A percentile compares a stretch with the other conserved stretches of the same genome.
phyloP scores from a whole-genome alignment of 2,888 invertebrate species.

The Aplocera efformata region DNA sequence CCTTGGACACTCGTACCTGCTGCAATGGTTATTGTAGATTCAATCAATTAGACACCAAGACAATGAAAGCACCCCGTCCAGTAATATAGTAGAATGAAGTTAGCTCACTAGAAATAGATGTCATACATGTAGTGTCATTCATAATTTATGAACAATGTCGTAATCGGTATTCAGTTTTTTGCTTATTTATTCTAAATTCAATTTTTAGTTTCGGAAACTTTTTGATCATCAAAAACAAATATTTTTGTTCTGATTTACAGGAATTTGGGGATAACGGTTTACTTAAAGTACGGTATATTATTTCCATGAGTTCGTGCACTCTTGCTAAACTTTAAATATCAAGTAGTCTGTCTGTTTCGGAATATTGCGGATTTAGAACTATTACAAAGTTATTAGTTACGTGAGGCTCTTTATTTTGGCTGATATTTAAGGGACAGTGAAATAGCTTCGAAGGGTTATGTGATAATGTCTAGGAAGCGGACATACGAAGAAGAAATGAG shows the following conservation, averaged over 20 bases:
- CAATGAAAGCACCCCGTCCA: too few relatives aligned
- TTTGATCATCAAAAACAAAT: slow-evolving; percentile 1
- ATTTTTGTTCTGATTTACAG: slow-evolving; percentile 1
- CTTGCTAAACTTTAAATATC: too few relatives aligned
- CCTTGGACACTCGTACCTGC: too few relatives aligned
- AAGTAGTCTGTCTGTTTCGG: too few relatives aligned
- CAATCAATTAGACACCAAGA: too few relatives aligned
- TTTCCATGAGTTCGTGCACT: too few relatives aligned
- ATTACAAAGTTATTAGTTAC: neutral
- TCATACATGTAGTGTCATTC: too few relatives aligned
- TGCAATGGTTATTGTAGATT: too few relatives aligned
- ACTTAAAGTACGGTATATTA: too few relatives aligned
- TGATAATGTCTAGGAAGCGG: slow-evolving; percentile 73
- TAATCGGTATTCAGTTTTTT: slow-evolving; percentile 11
- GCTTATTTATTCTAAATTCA: slow-evolving; percentile 6
- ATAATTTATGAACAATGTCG: neutral
- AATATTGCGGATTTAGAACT: slow-evolving; percentile 1
- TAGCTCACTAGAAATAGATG: too few relatives aligned
- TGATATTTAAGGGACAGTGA: neutral
- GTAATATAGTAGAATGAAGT: too few relatives aligned
- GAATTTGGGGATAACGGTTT: neutral
- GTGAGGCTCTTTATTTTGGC: neutral
- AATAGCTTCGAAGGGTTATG: slow-evolving; percentile 41
- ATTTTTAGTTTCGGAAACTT: slow-evolving; percentile 5
- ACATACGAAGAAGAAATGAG: slow-evolving; percentile 63